These are phyloP conservation scores for Campoplex nolae DNA, from an alignment of 2,888 invertebrate genomes.

Conservation along the genomic window DNA sequence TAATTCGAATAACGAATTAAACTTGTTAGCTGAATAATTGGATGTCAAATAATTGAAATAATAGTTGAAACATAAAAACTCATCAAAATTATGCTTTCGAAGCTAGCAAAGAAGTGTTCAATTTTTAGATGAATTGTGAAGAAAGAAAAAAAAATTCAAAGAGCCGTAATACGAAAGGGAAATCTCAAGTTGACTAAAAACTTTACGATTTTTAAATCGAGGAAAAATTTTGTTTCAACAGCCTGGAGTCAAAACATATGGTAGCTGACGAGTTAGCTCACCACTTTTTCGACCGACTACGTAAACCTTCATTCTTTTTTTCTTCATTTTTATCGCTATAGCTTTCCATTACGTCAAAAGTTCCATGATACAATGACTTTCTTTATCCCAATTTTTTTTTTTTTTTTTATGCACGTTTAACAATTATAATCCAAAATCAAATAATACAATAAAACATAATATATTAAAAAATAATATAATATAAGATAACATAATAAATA, in stretches of 20 bases:
- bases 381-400: neutral
- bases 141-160: too few relatives aligned
- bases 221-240: neutral
- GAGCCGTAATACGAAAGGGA: neutral
- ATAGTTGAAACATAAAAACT: neutral
- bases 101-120: neutral
- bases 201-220: neutral
- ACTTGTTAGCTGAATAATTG: too few relatives aligned
- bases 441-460: neutral
- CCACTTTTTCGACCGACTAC: neutral
- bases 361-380: neutral
- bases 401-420: neutral
- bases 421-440: neutral
- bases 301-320: neutral
- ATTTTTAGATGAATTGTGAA: neutral
- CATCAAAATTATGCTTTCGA: too few relatives aligned
- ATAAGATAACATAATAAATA: neutral
- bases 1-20: too few relatives aligned
- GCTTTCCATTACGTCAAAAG: neutral
- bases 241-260: neutral
- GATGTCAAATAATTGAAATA: neutral
- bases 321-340: neutral
- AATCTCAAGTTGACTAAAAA: neutral
- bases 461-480: neutral
- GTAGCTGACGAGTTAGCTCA: neutral